Base-by-base conservation (phyloP, 2,797 vertebrate genomes). In the Pempheris klunzingeri region DNA sequence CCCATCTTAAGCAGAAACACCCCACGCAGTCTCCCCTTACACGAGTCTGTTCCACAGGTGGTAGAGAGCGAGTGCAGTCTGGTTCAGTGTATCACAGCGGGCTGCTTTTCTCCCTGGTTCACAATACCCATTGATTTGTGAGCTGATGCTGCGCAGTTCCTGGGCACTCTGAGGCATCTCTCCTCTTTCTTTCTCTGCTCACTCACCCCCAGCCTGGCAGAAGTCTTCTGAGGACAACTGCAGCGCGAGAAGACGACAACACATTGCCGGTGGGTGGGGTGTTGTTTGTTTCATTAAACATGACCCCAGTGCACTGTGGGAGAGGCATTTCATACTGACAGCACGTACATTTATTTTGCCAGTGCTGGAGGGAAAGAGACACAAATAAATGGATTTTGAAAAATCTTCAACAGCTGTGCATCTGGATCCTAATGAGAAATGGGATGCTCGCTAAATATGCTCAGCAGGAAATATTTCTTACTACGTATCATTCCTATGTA, bases 271-370 rank as follows among this genome's bases (percentile, higher is more conserved):
- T 74, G 74, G 82, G 77, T n/a, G 9, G 41, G 61, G 43, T 58
- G 75, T 41, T 78, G 66, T 68, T 75, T 74, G 71, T 90, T 87
- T 90, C 79, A 92, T 91, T 91, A 92, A 90, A 90, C 77, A 74
- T 72, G 74, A 91, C 82, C 87, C 54, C n/a, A 26, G 58, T 67
- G 83, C 72, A 70, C 75, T 18, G 44, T 52, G 59, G 61, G 76
- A 58, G 68, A 76, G 39, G 77, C 57, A 55, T 64, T 53, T 90
- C 70, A 59, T 70, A 60, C 74, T 18, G 82, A 81, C 72, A 47
- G 57, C 58, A 55, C 49, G 44, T 68, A 84, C 69, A 84, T 89
- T 81, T 80, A 82, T 67, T 79, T 66, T 46, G 43, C 43, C 13
- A 12, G 30, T 44, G 83, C 88, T 80, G 64, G 57, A 82, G 74